These are phyloP conservation scores for Dasypus novemcinctus DNA, from an alignment of 2,113 vertebrate genomes.

Conservation along the genomic window DNA sequence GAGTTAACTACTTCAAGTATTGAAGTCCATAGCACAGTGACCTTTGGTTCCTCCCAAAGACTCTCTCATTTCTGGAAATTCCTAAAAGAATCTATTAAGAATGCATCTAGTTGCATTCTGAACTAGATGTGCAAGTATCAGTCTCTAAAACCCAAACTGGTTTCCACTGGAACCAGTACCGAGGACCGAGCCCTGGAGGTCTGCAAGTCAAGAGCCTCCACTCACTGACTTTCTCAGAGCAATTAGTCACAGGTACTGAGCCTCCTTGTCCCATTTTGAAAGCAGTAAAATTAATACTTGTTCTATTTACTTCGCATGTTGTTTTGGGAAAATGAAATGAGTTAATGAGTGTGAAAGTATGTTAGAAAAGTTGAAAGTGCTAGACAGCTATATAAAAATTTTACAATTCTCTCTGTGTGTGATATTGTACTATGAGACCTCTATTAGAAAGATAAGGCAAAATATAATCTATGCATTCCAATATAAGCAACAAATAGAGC, in stretches of 20 bases:
- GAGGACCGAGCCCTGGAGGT: not conserved
- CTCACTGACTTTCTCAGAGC: not conserved
- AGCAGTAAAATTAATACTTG: slow-evolving; percentile 51
- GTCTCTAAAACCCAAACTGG: not conserved
- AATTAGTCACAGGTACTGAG: not conserved
- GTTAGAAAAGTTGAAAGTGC: slow-evolving; percentile 51
- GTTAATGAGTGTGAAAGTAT: slow-evolving; percentile 65
- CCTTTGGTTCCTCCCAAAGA: not conserved
- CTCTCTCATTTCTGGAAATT: not conserved
- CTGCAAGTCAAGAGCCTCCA: not conserved
- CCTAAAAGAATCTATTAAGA: not conserved
- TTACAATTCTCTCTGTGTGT: slow-evolving; percentile 58
- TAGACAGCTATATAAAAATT: slow-evolving; percentile 44
- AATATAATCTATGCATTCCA: slow-evolving; percentile 43
- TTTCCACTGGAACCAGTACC: not conserved
- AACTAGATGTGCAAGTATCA: not conserved
- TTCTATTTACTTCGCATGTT: slow-evolving; percentile 56
- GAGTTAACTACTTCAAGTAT: not conserved
- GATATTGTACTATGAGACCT: slow-evolving; percentile 54
- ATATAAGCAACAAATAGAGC: not conserved
- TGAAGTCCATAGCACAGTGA: not conserved
- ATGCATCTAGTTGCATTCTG: too few species aligned
- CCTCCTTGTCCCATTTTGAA: not conserved
- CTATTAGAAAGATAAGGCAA: slow-evolving; percentile 60
- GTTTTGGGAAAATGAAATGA: slow-evolving; percentile 64